Evolutionary conservation across 2,113 vertebrate genomes (phyloP), one percentile per base, ranked within the genome.

Genomic region (Platysteira castanea): DNA sequence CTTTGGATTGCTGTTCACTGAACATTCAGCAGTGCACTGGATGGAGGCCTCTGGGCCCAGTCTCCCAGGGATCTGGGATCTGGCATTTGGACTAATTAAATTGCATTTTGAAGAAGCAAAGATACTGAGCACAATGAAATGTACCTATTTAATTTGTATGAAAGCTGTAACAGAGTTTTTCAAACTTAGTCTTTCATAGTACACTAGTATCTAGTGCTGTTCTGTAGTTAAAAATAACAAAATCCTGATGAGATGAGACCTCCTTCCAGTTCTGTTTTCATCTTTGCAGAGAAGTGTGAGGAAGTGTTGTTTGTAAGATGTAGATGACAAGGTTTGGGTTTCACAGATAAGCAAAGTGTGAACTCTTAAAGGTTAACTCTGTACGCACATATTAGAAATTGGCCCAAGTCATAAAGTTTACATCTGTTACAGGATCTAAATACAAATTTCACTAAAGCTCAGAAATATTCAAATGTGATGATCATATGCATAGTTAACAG

Each of bases 381-480:
- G 53, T 76, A 78, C 0, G 0, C 73, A 76, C 69, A 14, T 88
- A 95, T 79, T 96, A 95, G 88, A 89, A 96, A 87, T 96, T 93
- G 85, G 88, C 88, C 73, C 65, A 0, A 96, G 65, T 78, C 80
- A 89, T 52, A 57, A 89, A 90, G 80, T 97, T 94, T 96, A 92
- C 90, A 97, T 92, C 95, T 96, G 92, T 86, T 92, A 86, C 76
- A 68, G 76, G 73, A 92, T 95, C 68, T 92, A 96, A 96, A 92
- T 89, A 94, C 88, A 96, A 96, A 96, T 94, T 94, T 95, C 90
- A 92, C 73, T 56, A 95, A 89, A 92, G 76, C 90, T 95, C 71
- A 94, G 93, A 93, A 92, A 90, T 96, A 94, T n/a, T 95, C 83
- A 95, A 61, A 95, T 97, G 90, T 90, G 95, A 96, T 87, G 93